phyloP scores from a whole-genome alignment of 1,140 invertebrate species.

The Andricus grossulariae region DNA sequence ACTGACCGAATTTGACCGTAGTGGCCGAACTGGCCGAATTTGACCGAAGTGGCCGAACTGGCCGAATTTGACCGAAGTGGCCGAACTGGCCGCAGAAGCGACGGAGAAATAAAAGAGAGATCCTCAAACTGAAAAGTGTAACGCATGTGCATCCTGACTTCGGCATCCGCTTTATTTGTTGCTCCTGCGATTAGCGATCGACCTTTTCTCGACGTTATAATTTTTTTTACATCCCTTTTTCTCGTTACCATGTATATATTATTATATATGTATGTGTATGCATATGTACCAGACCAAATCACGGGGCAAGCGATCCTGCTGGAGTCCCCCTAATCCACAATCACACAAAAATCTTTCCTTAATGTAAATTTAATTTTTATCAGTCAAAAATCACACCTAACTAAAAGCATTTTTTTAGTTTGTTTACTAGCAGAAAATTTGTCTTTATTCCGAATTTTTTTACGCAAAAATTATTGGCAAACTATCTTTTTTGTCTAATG shows the following conservation, averaged over 20 bases:
- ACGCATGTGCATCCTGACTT: constrained; percentile 30
- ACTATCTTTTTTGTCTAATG: not conserved
- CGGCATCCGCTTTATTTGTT: constrained; percentile 29
- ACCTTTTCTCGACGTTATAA: constrained; percentile 10
- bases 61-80: not conserved
- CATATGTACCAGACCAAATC: constrained; percentile 36
- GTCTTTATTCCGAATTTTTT: not conserved
- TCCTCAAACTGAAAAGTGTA: constrained; percentile 18
- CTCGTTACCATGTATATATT: constrained; percentile 39
- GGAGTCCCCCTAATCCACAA: constrained; percentile 21
- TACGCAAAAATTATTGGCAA: not conserved
- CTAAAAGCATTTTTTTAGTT: too few relatives aligned
- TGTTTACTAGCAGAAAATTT: not conserved
- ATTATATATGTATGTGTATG: constrained; percentile 34
- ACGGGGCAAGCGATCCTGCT: constrained; percentile 32
- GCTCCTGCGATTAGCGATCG: constrained; percentile 23
- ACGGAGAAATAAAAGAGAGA: constrained; percentile 24
- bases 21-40: constrained; percentile 8
- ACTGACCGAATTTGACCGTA: not conserved
- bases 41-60: not conserved
- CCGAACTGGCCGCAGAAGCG: constrained; percentile 9
- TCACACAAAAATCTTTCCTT: not conserved
- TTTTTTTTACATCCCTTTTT: constrained; percentile 35
- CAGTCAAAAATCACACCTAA: too few relatives aligned
- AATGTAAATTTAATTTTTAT: not conserved